phyloP scores from a whole-genome alignment of 2,888 invertebrate species.

The Acanthopleura granulata region DNA sequence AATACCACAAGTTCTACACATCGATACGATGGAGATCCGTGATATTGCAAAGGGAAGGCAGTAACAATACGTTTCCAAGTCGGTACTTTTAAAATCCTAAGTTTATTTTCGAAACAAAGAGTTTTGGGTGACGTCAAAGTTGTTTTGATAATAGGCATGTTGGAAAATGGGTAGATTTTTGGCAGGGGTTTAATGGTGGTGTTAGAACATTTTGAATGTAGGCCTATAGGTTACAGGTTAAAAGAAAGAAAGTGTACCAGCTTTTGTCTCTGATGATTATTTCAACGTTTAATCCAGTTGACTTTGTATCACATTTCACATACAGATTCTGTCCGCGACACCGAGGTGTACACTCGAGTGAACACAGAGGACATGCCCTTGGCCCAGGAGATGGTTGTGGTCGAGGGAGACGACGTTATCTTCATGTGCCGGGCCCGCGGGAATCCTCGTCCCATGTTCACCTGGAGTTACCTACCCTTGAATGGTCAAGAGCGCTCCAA shows the following conservation, averaged over 20 bases:
- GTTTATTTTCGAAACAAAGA: no score
- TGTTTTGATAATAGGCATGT: no score
- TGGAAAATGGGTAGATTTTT: no score
- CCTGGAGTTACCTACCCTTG: constrained; percentile 6
- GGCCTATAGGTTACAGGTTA: background rate
- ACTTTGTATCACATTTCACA: background rate
- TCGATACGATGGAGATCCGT: no score
- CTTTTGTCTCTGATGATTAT: background rate
- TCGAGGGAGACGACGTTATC: background rate
- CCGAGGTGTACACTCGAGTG: background rate
- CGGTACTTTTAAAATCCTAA: no score
- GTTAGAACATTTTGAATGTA: background rate
- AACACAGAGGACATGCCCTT: background rate
- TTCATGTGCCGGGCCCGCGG: background rate
- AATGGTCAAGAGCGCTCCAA: background rate
- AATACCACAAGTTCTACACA: no score
- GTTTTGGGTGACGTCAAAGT: no score
- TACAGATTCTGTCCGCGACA: constrained; percentile 1
- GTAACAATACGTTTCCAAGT: no score
- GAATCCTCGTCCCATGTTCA: background rate
- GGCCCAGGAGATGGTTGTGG: background rate
- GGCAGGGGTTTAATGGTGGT: background rate
- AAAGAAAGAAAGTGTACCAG: background rate
- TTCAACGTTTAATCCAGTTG: background rate
- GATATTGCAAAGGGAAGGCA: no score